Percentiles rank a stretch among this genome's conserved stretches.
Conservation (phyloP, 2,797 vertebrate species). For the Falco naumanni region DNA sequence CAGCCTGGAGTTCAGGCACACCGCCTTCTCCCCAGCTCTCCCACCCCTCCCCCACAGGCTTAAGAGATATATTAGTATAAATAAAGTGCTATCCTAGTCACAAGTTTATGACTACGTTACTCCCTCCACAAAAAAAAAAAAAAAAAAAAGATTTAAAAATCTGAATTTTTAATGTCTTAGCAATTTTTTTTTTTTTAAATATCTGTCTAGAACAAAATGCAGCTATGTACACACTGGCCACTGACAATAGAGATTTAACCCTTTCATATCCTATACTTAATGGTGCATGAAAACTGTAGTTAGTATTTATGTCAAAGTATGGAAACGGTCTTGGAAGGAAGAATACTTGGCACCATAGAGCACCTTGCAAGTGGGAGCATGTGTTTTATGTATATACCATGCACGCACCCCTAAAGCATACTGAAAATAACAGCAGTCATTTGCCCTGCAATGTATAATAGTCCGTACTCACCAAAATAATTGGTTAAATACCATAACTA, state of each 20-base stretch:
- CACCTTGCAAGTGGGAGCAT: not conserved
- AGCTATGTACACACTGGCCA: not conserved
- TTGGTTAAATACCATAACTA: not conserved
- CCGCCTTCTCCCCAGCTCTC: not conserved
- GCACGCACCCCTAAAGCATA: not conserved
- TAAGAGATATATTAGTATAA: conserved; percentile 5
- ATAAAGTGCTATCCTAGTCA: not conserved
- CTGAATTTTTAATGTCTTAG: not conserved
- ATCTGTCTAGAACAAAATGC: not conserved
- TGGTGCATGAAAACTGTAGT: not conserved
- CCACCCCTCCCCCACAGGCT: not conserved
- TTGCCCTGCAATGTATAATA: not conserved
- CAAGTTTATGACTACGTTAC: not conserved
- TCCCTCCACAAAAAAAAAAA: not conserved
- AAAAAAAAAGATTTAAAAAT: not conserved
- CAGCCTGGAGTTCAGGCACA: not conserved
- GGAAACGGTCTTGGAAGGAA: not conserved
- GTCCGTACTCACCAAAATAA: not conserved
- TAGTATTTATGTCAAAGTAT: not conserved
- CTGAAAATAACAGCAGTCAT: not conserved
- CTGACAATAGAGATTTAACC: not conserved
- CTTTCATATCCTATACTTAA: not conserved
- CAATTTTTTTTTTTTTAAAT: too few species aligned
- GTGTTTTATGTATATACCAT: not conserved
- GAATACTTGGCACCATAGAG: not conserved